These are phyloP conservation scores for Hermaeophaga mercurialis DNA, from an alignment of 2,888 invertebrate species.

Conservation along the genomic window DNA sequence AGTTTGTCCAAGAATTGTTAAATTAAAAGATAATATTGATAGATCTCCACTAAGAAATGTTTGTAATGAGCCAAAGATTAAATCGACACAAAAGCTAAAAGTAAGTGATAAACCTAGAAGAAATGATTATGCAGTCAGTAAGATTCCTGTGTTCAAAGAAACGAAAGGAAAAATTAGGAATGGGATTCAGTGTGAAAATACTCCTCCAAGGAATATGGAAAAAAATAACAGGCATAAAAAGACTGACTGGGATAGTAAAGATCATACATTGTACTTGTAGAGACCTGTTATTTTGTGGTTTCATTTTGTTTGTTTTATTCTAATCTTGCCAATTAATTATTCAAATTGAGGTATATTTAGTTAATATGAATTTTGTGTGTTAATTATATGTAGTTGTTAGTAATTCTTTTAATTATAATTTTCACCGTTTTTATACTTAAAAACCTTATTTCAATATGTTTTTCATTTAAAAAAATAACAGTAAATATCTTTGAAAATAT, in stretches of 20 bases:
- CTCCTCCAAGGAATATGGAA: slow-evolving; percentile 48
- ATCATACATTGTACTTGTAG: slow-evolving; percentile 54
- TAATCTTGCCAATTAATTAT: slow-evolving; percentile 18
- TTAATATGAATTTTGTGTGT: too few species aligned
- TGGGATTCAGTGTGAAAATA: slow-evolving; percentile 54
- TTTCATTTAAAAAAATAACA: too few species aligned
- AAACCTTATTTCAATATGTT: too few species aligned
- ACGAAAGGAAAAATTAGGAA: slow-evolving; percentile 39
- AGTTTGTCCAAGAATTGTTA: slow-evolving; percentile 48
- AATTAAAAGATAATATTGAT: slow-evolving; percentile 44
- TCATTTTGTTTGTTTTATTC: not conserved
- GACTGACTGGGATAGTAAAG: slow-evolving; percentile 51
- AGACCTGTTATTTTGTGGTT: too few species aligned
- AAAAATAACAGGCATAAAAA: slow-evolving; percentile 41
- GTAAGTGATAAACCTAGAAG: slow-evolving; percentile 53
- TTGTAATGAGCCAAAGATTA: slow-evolving; percentile 40
- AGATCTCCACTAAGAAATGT: slow-evolving; percentile 51
- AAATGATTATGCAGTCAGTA: slow-evolving; percentile 45
- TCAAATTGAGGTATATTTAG: too few species aligned
- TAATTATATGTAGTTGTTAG: too few species aligned
- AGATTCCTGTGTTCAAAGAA: slow-evolving; percentile 54
- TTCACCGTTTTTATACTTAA: too few species aligned
- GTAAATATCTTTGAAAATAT: too few species aligned
- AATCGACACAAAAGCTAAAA: slow-evolving; percentile 45
- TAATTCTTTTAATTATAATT: too few species aligned